These are phyloP conservation scores for Diabrotica balteata DNA, from an alignment of 2,888 invertebrate genomes.

Conservation along the genomic window DNA sequence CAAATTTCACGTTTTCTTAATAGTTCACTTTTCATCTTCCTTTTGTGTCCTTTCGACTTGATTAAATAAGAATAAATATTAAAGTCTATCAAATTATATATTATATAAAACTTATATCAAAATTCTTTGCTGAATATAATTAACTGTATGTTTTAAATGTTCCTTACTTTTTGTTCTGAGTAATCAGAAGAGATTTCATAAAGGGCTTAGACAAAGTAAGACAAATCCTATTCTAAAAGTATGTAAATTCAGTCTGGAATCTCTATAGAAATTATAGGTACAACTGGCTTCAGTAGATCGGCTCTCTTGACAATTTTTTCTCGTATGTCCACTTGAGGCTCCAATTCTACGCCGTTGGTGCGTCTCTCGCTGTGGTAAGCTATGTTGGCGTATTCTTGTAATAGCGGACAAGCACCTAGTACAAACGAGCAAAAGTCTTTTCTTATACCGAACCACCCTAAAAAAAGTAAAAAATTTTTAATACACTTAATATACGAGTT, in stretches of 20 bases:
- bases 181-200: background rate
- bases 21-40: background rate
- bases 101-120: too few species aligned
- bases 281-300: constrained; percentile 83
- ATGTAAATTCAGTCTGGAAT: constrained; percentile 79
- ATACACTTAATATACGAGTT: background rate
- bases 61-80: too few species aligned
- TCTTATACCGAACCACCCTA: constrained; percentile 99
- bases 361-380: constrained; percentile 80
- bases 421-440: constrained; percentile 97
- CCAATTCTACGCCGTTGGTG: constrained; percentile 59
- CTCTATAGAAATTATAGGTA: constrained; percentile 89
- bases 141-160: too few species aligned
- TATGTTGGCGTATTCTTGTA: constrained; percentile 98
- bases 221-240: constrained; percentile 24
- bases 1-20: too few species aligned
- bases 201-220: constrained; percentile 15
- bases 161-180: too few species aligned
- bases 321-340: constrained; percentile 64
- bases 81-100: too few species aligned
- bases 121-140: too few species aligned
- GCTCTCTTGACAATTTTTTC: constrained; percentile 73
- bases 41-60: background rate
- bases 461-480: constrained; percentile 5
- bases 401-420: constrained; percentile 90